Evolutionary conservation across 2,888 invertebrate species (phyloP).

Genomic region (Acleris cristana): DNA sequence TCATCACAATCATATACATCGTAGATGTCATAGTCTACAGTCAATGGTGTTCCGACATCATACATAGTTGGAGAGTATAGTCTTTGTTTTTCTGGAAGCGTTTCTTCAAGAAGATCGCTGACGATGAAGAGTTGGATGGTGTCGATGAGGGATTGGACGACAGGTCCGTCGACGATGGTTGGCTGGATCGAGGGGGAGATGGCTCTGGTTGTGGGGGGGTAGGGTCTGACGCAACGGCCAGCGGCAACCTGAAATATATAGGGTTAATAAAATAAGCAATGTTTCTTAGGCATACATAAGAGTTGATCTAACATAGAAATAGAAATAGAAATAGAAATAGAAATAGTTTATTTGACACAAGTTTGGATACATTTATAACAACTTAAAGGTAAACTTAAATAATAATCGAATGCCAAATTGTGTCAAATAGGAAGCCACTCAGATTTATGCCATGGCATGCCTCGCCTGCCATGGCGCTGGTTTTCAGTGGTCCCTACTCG

Average conservation of each 20-base stretch:
- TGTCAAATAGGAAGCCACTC: no score
- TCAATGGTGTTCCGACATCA: neutral
- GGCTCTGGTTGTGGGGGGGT: neutral
- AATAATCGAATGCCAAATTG: no score
- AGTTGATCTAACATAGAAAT: no score
- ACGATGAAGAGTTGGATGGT: slow-evolving; percentile 32
- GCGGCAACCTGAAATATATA: neutral
- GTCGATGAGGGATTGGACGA: slow-evolving; percentile 31
- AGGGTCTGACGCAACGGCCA: neutral
- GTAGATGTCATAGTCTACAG: neutral
- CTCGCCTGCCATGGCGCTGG: no score
- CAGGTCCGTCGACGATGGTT: slow-evolving; percentile 9
- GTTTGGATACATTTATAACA: no score
- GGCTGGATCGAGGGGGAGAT: slow-evolving; percentile 2
- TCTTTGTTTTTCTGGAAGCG: slow-evolving; percentile 17
- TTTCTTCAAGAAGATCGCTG: slow-evolving; percentile 21
- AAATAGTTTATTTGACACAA: no score
- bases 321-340: no score
- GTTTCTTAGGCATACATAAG: no score
- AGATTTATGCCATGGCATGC: no score
- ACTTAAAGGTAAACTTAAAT: no score
- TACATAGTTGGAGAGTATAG: neutral
- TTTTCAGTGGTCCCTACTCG: no score
- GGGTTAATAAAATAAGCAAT: no score
- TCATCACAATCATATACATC: neutral